Evolutionary conservation across 2,113 vertebrate species (phyloP).

Genomic region (Petromus typicus): DNA sequence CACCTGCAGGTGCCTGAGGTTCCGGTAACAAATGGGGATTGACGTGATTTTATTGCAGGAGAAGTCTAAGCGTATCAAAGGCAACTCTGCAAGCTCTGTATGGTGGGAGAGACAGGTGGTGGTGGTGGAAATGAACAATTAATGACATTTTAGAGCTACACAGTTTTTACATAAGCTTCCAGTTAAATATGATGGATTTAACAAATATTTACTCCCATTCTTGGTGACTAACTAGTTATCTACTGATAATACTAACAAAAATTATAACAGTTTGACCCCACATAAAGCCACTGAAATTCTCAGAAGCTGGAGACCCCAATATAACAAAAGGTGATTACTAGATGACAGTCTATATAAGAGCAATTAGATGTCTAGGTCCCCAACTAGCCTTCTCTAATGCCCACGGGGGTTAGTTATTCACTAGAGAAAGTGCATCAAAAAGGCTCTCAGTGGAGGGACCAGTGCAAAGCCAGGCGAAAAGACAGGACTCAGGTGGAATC

Average conservation of each 20-base stretch:
- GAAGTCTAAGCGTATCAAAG: constrained; percentile 97
- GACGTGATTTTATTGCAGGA: constrained; percentile 98
- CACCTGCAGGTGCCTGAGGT: constrained; percentile 94
- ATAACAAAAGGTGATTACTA: background rate
- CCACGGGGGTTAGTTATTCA: background rate
- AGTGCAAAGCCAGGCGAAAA: background rate
- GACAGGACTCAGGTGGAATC: background rate
- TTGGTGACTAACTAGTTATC: constrained; percentile 13
- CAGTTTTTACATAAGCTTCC: constrained; percentile 39
- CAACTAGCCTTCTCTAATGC: background rate
- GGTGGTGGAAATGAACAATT: constrained; percentile 67
- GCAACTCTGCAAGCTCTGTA: constrained; percentile 95
- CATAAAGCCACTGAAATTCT: background rate
- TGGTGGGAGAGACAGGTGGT: no score
- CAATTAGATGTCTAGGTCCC: background rate
- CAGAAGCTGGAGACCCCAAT: background rate
- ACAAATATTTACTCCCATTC: background rate
- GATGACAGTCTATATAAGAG: background rate
- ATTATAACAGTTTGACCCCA: background rate
- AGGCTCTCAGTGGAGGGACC: background rate
- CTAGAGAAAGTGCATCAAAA: background rate
- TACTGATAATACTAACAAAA: constrained; percentile 11
- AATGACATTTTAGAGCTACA: constrained; percentile 32
- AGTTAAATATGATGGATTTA: constrained; percentile 33
- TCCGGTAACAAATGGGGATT: constrained; percentile 96